Evolutionary conservation across 2,113 vertebrate genomes (phyloP), one percentile per base, ranked within the genome.

Genomic region (Charadrius vociferus): DNA sequence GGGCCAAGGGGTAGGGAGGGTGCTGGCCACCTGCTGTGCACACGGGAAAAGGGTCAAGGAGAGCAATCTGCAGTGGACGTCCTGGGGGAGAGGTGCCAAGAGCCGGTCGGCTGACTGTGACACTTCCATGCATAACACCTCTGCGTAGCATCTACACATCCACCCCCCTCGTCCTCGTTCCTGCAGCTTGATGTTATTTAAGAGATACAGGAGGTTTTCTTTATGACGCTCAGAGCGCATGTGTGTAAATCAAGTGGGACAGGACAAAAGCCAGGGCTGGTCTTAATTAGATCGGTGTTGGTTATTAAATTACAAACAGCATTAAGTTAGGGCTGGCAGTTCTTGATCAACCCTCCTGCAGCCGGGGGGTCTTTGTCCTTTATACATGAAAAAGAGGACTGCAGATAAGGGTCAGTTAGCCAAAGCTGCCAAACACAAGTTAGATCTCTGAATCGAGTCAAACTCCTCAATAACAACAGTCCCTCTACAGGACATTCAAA

Each of bases 191-290:
- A 26, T 37, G 67, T 80, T 94, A 82, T 90, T 88, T 88, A 88
- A 86, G 90, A 92, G 87, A 82, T 75, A 84, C 47, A 68, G 73
- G 32, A 93, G 81, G 58, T 81, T 71, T 94, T 55, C 83, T 86
- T 88, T 83, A 45, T 11, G 70, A 68, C 70, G 16, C 47, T 30
- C 4, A 1, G 34, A 74, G 29, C 0, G 1, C 92, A 47, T 14
- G 77, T 0, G 0, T 36, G 82, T 34, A 92, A 65, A 81, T 61
- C 91, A 90, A 88, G 53, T 81, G 82, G 86, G 75, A 49, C 63
- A 83, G 62, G 79, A 92, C 67, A 66, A 84, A 86, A 39, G 71
- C 62, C 16, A 80, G 79, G 93, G 86, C 86, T 95, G 82, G 71
- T 58, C 61, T 92, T 79, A 83, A 86, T 74, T 66, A 83, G 37